phyloP scores from a whole-genome alignment of 2,113 vertebrate species.

The Hystrix cristata region DNA sequence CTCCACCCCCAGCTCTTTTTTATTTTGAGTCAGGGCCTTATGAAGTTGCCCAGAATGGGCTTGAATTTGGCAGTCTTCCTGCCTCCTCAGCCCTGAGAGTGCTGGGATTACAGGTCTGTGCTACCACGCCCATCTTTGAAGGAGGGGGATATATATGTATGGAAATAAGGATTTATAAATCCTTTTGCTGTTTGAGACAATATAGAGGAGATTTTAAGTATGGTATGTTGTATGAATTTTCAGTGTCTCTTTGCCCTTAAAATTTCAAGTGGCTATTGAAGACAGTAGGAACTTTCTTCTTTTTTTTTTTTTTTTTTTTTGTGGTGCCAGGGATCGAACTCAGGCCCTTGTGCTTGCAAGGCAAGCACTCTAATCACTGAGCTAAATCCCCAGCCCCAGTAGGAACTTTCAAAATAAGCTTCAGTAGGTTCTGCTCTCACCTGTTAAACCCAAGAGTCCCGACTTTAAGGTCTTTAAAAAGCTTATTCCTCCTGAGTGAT shows the following conservation, averaged over 20 bases:
- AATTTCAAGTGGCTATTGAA: not conserved
- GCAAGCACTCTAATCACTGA: too few relatives aligned
- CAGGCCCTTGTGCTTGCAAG: too few relatives aligned
- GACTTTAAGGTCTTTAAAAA: not conserved
- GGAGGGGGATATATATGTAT: not conserved
- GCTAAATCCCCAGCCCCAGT: too few relatives aligned
- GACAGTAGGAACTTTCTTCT: not conserved
- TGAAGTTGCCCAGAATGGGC: not conserved
- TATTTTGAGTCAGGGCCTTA: not conserved
- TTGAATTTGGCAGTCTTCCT: not conserved
- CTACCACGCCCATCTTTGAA: not conserved
- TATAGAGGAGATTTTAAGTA: not conserved
- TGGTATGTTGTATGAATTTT: not conserved
- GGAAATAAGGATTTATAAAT: constrained; percentile 39
- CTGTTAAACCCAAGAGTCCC: not conserved
- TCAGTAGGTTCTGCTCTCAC: not conserved
- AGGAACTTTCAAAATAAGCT: not conserved
- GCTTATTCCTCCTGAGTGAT: constrained; percentile 3
- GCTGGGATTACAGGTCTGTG: not conserved
- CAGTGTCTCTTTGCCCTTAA: not conserved
- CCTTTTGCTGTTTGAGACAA: not conserved
- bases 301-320: too few relatives aligned
- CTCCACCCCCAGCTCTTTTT: not conserved
- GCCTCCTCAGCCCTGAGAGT: not conserved
- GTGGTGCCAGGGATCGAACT: too few relatives aligned